Evolutionary conservation across 2,113 vertebrate species (phyloP).

Genomic region (Nyctibius bracteatus): DNA sequence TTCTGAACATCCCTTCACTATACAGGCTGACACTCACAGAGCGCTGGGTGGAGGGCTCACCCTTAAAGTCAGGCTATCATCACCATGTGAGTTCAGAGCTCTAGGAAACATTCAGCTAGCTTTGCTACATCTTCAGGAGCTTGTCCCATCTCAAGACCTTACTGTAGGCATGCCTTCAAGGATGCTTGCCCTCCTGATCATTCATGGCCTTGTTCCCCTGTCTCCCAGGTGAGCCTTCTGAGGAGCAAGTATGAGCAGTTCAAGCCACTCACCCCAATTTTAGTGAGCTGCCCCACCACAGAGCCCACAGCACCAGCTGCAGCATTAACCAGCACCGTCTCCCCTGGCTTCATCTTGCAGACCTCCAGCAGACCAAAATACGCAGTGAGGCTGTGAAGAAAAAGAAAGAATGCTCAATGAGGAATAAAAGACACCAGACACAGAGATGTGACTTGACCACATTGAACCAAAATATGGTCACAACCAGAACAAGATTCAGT

Average conservation of each 20-base stretch:
- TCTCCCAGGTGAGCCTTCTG: background rate
- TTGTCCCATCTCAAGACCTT: background rate
- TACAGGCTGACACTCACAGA: background rate
- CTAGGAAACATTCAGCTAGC: background rate
- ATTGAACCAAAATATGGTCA: background rate
- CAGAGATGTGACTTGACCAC: background rate
- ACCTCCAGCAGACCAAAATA: conserved; percentile 85
- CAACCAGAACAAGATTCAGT: background rate
- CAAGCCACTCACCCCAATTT: conserved; percentile 79
- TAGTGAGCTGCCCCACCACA: conserved; percentile 85
- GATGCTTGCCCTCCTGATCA: background rate
- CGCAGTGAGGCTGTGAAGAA: conserved; percentile 79
- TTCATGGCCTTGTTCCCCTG: background rate
- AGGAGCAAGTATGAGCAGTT: background rate
- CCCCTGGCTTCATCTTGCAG: conserved; percentile 77
- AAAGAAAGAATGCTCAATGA: background rate
- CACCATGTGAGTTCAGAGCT: background rate
- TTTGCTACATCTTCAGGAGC: background rate
- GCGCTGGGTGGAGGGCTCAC: background rate
- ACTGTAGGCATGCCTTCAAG: background rate
- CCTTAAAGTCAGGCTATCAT: background rate
- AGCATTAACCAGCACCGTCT: conserved; percentile 84
- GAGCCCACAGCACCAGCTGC: conserved; percentile 88
- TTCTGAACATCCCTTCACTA: background rate
- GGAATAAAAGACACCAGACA: background rate